Base-by-base conservation (phyloP, 2,113 vertebrate genomes). In the Chitala chitala region DNA sequence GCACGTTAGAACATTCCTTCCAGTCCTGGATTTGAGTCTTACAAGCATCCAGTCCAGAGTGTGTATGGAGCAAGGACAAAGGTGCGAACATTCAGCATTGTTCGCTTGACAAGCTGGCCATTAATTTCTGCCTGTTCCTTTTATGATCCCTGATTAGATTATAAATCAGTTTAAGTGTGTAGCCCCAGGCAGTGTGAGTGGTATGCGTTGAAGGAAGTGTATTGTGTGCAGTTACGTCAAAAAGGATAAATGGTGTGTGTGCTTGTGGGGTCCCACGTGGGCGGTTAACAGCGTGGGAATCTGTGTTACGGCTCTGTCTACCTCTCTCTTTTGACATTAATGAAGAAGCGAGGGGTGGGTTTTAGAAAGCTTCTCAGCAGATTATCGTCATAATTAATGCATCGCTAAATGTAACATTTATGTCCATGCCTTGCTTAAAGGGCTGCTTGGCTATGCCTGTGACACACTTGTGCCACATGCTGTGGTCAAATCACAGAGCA, bases 101-200 rank as follows among this genome's bases (percentile, higher is more conserved):
- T 31, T 17, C 15, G 54, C 22, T 58, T 29, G 38, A 58, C 42
- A 42, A 54, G 54, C n/a, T n/a, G 6, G 54, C 55, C 56, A 72
- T 72, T 72, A 72, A 58, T 72, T 61, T 61, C 42, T 59, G 24
- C 36, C 71, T 72, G 71, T 72, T 72, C 55, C 71, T 50, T 46
- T 72, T 58, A 72, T 61, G 71, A 72, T 72, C 53, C 71, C 61
- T 72, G 56, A 72, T 72, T 59, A 58, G 71, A 40, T 72, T 72
- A 72, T 72, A 72, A 72, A 72, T 61, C 56, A 59, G 71, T 61
- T 72, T 72, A 72, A 72, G 71, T 31, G 40, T 12, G 46, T 53
- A 56, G 54, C 71, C 53, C 71, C 42, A 1, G 71, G 71, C 42
- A 44, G 26, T 22, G 10, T 72, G 71, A 72, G 61, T 72, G 61